Base-by-base conservation (phyloP, 2,113 vertebrate genomes). In the Ciconia boyciana region DNA sequence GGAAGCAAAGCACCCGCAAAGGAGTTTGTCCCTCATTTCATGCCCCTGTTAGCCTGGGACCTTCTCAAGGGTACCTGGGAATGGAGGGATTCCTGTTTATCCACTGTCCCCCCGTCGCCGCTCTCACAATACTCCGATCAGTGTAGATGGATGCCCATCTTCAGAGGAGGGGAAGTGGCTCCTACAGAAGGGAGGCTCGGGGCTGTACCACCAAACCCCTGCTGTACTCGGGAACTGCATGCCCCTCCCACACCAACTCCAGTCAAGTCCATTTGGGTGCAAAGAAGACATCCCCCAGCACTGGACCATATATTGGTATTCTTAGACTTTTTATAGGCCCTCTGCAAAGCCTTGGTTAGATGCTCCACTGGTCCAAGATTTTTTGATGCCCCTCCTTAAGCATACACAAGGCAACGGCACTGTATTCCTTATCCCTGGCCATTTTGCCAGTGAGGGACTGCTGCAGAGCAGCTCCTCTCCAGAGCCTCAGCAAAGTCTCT, bases 61-160 rank as follows among this genome's bases (percentile, higher is more conserved):
- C 11, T 70, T 90, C 41, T 75, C 83, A 75, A 79, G 75, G 11
- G 57, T 66, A 44, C 51, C 46, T 32, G 58, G 29, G 58, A 77
- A 82, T 9, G 4, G 44, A 58, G 29, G 32, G 52, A 58, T 3
- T 64, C 48, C 17, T 22, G 7, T n/a, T 43, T 39, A 55, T 15
- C 7, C n/a, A 21, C 51, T 28, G 60, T 25, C 17, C 7, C 18
- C 2, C 14, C 1, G 2, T 12, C 2, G 2, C 71, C 13, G 10
- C 26, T 64, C 43, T 69, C 22, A 13, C 54, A 60, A 10, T 39
- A 49, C n/a, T 68, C 29, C 2, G 0, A 16, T 43, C 55, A n/a
- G 28, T 4, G 57, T 19, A 75, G 44, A 21, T 6, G 41, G 51
- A 49, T 51, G 51, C 11, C 9, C 28, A 6, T 70, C 51, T 39